These are phyloP conservation scores for Amniataba percoides DNA, from an alignment of 2,797 vertebrate genomes.

Conservation along the genomic window DNA sequence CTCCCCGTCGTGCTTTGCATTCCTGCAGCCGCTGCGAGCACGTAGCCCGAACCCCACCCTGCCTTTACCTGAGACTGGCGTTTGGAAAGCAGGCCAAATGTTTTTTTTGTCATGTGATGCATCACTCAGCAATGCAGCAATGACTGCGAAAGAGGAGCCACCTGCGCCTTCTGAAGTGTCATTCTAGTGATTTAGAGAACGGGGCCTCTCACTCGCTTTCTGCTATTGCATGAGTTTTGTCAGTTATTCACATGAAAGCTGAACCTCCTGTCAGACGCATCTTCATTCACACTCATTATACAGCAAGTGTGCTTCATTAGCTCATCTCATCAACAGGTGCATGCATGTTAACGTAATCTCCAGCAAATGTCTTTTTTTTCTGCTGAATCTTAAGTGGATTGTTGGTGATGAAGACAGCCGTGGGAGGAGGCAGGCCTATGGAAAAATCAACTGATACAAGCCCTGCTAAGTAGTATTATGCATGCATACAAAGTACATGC, in stretches of 20 bases:
- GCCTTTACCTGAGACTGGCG: conserved; percentile 33
- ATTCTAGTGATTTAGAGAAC: not conserved
- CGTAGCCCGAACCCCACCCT: conserved; percentile 25
- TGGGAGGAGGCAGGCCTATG: conserved; percentile 31
- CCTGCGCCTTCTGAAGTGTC: not conserved
- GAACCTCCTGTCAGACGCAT: not conserved
- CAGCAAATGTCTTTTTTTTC: conserved; percentile 15
- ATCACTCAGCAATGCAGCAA: not conserved
- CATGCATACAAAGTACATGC: conserved; percentile 48
- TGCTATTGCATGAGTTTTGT: not conserved
- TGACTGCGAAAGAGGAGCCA: not conserved
- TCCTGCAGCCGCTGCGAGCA: conserved; percentile 56
- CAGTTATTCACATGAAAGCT: not conserved
- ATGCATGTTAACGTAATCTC: conserved; percentile 35
- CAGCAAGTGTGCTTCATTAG: conserved; percentile 17
- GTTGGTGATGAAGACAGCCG: conserved; percentile 48
- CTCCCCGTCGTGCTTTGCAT: conserved; percentile 46
- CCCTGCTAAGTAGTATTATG: conserved; percentile 57
- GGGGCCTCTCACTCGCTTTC: not conserved
- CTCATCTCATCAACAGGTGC: conserved; percentile 53
- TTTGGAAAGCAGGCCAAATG: no score
- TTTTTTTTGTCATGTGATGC: conserved; percentile 16
- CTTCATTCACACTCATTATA: not conserved
- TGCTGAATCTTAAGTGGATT: conserved; percentile 62
- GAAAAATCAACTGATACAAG: conserved; percentile 55